Evolutionary conservation across 2,888 invertebrate genomes (phyloP), one percentile per base, ranked within the genome.

Genomic region (Axea sp.): DNA sequence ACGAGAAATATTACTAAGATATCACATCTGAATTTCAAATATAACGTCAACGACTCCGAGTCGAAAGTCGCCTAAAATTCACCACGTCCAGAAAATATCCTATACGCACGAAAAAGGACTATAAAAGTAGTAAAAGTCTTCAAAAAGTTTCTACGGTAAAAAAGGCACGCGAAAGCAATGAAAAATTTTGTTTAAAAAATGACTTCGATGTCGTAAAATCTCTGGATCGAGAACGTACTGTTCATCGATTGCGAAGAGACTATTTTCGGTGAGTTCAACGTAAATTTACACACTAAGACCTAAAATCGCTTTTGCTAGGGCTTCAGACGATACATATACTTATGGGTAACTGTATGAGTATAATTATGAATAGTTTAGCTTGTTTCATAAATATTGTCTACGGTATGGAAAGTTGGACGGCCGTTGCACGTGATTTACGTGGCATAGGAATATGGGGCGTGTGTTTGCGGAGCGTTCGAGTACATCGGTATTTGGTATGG

Each of bases 351-450:
- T 57, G 64, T 73, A 73, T 67, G 73, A 73, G 69, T 76, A 76
- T 76, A 69, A 77, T 80, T 80, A 83, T 77, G 79, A 82, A 79
- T 81, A 80, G 73, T 81, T 80, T 75, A 83, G 81, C 80, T 85
- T 85, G 83, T 84, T 80, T 86, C 83, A 84, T 87, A 86, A 87
- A 87, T 87, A 87, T 87, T 87, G 86, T 87, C 86, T 87, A 87
- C 83, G 80, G 83, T 83, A 86, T 86, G 86, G 83, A 86, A 83
- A 85, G 80, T 84, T 80, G 84, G 82, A 84, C 81, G 80, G 82
- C 81, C 85, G 86, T 85, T 81, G 68, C 83, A 82, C 84, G 83
- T 81, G 83, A 43, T 84, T 83, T 80, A 79, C 79, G 81, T 83
- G 82, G 82, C 85, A 79, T 84, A 85, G 86, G 84, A 86, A 85